phyloP scores from a whole-genome alignment of 2,113 vertebrate species.

The Natator depressus region DNA sequence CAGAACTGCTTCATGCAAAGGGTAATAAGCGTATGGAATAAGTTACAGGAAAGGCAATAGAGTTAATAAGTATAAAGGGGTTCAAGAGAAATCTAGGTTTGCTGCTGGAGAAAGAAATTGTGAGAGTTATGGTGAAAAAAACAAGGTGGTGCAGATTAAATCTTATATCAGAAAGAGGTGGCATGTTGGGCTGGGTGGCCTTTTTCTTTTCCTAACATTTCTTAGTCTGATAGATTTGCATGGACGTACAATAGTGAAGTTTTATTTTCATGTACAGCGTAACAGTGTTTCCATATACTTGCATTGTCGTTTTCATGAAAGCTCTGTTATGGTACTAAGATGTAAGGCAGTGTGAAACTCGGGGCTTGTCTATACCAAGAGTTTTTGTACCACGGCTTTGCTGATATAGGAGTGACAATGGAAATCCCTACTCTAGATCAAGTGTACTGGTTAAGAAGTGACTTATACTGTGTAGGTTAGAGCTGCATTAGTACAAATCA shows the following conservation, averaged over 20 bases:
- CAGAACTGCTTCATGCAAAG: conserved; percentile 40
- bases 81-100: conserved; percentile 44
- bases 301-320: conserved; percentile 9
- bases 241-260: conserved; percentile 20
- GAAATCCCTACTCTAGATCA: rapidly evolving
- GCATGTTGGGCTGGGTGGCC: neutral
- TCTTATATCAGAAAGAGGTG: conserved; percentile 40
- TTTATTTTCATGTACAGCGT: conserved; percentile 31
- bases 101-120: conserved; percentile 14
- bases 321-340: conserved; percentile 3
- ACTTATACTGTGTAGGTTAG: neutral
- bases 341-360: neutral
- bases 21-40: conserved; percentile 37
- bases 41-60: conserved; percentile 39
- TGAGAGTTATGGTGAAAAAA: conserved; percentile 40
- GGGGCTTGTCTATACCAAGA: neutral
- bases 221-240: conserved; percentile 13
- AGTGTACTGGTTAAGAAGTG: neutral
- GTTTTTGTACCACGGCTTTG: neutral
- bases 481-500: neutral
- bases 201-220: neutral
- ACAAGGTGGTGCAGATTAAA: conserved; percentile 47
- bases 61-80: conserved; percentile 23
- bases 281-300: conserved; percentile 12
- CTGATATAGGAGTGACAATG: neutral